These are phyloP conservation scores for Pecten maximus DNA, from an alignment of 2,888 invertebrate species.

Conservation along the genomic window DNA sequence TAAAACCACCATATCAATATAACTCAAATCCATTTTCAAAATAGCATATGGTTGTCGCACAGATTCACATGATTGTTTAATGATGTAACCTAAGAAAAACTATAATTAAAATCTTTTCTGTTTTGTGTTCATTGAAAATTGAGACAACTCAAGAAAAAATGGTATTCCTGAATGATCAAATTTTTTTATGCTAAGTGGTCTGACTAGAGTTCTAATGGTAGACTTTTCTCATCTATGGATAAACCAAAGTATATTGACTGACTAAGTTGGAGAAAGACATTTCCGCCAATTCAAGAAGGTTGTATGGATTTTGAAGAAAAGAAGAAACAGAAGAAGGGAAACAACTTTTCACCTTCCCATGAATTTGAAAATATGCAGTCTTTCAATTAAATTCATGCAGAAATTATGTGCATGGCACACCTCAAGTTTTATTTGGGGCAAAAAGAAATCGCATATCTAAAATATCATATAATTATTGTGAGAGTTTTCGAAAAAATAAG, in stretches of 20 bases:
- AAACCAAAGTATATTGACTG: not conserved
- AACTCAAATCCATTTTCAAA: not conserved
- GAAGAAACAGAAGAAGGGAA: not conserved
- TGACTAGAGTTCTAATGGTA: not conserved
- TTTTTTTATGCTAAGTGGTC: not conserved
- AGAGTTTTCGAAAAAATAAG: too few species aligned
- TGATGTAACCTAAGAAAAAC: too few species aligned
- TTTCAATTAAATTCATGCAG: not conserved
- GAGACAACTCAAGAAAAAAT: too few species aligned
- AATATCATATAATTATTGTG: too few species aligned
- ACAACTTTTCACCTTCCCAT: not conserved
- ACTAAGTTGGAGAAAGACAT: not conserved
- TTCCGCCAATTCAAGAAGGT: not conserved
- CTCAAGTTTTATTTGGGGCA: too few species aligned
- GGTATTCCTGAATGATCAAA: not conserved
- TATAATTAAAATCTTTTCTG: too few species aligned
- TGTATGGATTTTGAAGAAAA: not conserved
- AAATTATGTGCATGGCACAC: too few species aligned
- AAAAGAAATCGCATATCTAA: too few species aligned
- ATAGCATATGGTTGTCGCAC: not conserved
- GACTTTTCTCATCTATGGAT: not conserved
- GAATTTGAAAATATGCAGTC: constrained; percentile 10
- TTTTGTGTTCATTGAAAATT: too few species aligned
- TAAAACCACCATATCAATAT: not conserved
- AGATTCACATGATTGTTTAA: too few species aligned